Conservation (phyloP, 2,888 invertebrate species). For the Caenorhabditis angaria region DNA sequence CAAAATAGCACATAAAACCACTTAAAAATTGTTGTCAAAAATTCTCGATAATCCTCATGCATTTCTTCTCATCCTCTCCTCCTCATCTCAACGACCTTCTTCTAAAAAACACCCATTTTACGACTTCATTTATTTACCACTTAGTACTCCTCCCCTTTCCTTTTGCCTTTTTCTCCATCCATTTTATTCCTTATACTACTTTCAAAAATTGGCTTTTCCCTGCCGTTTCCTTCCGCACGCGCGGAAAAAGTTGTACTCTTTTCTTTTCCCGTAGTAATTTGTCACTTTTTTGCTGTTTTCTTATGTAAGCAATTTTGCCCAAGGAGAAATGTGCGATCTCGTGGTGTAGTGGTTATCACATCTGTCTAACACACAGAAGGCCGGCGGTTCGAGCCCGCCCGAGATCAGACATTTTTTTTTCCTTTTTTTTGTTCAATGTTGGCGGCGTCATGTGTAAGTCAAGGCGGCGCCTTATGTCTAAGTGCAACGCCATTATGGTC, state of each 20-base stretch:
- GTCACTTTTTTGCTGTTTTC: neutral
- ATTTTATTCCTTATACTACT: neutral
- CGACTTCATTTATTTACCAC: neutral
- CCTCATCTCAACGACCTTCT: no score
- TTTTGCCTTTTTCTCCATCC: neutral
- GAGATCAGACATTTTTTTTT: conserved; percentile 51
- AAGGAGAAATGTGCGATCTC: conserved; percentile 35
- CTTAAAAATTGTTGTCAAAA: no score
- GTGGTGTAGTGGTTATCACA: conserved; percentile 71
- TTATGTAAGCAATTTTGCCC: no score
- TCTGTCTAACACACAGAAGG: conserved; percentile 71
- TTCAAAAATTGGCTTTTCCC: neutral
- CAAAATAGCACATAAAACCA: no score
- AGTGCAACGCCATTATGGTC: neutral
- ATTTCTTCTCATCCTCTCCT: no score
- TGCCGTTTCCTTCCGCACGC: neutral
- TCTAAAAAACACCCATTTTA: conserved; percentile 4
- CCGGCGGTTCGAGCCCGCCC: conserved; percentile 70
- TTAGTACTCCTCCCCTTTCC: neutral
- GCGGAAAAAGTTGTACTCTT: neutral
- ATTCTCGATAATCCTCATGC: neutral
- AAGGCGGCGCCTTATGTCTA: neutral
- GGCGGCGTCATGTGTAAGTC: neutral
- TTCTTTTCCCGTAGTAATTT: neutral
- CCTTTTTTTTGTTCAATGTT: neutral